phyloP scores from a whole-genome alignment of 2,113 vertebrate species.

The Sylvilagus bachmani region DNA sequence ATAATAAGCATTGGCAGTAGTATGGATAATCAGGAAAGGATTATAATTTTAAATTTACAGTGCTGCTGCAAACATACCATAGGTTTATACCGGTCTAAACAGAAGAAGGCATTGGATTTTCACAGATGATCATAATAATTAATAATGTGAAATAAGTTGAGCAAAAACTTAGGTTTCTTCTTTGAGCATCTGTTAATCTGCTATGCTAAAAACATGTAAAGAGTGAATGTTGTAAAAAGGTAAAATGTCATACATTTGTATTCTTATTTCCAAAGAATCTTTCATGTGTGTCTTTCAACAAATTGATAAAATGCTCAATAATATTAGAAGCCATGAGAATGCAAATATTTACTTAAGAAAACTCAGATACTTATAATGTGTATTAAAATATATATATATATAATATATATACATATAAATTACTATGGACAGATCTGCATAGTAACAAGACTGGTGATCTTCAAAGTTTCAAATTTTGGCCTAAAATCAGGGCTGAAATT shows the following conservation, averaged over 20 bases:
- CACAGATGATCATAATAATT: too few relatives aligned
- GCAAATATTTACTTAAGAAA: background rate
- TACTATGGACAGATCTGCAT: background rate
- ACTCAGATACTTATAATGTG: rapidly evolving
- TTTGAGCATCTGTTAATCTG: too few relatives aligned
- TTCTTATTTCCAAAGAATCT: background rate
- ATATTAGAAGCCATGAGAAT: background rate
- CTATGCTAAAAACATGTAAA: too few relatives aligned
- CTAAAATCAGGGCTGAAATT: background rate
- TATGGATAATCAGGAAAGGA: background rate
- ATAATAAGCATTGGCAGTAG: background rate
- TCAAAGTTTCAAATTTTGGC: background rate
- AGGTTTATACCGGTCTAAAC: too few relatives aligned
- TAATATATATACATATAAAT: too few relatives aligned
- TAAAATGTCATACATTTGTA: background rate
- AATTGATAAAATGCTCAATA: background rate
- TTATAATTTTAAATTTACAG: background rate
- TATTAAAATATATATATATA: background rate
- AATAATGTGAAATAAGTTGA: too few relatives aligned
- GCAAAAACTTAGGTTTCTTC: too few relatives aligned
- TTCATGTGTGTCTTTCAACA: background rate
- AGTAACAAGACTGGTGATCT: background rate
- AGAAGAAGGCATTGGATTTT: too few relatives aligned
- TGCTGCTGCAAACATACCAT: background rate
- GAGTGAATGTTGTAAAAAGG: too few relatives aligned